Percentiles rank a stretch among this genome's conserved stretches.
Conservation (phyloP, 2,888 invertebrate genomes). For the Diarsia dahlii region DNA sequence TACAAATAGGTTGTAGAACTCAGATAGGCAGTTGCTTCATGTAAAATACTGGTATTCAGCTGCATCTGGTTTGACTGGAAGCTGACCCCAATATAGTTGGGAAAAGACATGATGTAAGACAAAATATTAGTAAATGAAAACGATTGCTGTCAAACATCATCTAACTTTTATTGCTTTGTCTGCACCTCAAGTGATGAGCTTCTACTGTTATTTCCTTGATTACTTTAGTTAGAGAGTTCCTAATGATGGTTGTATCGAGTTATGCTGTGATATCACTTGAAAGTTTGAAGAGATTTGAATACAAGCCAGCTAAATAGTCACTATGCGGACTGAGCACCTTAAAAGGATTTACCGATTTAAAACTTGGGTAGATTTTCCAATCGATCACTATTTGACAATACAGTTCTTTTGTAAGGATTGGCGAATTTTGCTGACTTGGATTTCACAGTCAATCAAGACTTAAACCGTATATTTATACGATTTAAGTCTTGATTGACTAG, state of each 20-base stretch:
- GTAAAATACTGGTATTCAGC: no score
- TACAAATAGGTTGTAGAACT: no score
- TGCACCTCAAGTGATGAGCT: neutral
- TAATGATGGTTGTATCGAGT: neutral
- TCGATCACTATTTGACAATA: neutral
- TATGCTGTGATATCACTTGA: conserved; percentile 13
- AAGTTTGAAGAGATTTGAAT: neutral
- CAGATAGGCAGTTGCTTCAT: no score
- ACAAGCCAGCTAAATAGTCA: conserved; percentile 3
- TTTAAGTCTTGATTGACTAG: neutral
- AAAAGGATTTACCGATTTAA: no score
- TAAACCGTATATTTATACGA: no score
- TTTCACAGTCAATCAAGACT: no score
- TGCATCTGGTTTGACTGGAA: no score
- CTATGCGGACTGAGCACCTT: no score
- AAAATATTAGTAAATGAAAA: no score
- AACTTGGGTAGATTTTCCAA: neutral
- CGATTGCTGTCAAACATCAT: neutral
- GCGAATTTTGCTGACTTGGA: conserved; percentile 11
- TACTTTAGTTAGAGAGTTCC: neutral
- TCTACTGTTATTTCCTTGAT: neutral
- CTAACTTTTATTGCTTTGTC: neutral
- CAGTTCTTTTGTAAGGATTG: neutral
- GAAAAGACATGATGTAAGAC: no score
- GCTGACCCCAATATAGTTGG: no score